Conservation (phyloP, 2,797 vertebrate genomes). For the Megaceryle alcyon region DNA sequence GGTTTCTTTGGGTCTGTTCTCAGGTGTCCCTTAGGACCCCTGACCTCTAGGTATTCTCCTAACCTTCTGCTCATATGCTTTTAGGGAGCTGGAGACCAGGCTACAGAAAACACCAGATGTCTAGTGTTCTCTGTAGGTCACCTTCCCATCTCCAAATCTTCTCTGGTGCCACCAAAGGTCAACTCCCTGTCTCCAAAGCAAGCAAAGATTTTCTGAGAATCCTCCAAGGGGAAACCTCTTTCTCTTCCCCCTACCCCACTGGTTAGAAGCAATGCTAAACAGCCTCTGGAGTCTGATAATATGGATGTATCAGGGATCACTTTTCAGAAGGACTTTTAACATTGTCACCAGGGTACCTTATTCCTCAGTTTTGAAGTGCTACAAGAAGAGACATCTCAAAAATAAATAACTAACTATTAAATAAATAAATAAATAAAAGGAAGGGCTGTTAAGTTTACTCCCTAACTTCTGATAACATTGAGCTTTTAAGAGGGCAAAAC, state of each 20-base stretch:
- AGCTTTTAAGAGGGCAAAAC: not conserved
- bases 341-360: not conserved
- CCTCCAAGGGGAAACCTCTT: not conserved
- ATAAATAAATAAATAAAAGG: fast-evolving
- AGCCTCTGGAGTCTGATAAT: not conserved
- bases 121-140: not conserved
- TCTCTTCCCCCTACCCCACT: fast-evolving
- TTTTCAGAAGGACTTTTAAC: not conserved
- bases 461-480: not conserved
- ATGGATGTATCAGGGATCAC: not conserved
- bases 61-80: not conserved
- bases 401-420: too few relatives aligned
- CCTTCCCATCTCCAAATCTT: not conserved
- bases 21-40: not conserved
- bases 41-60: not conserved
- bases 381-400: not conserved
- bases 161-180: not conserved
- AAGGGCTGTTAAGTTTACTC: not conserved
- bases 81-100: not conserved
- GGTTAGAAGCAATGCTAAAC: not conserved
- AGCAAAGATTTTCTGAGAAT: not conserved
- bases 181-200: not conserved
- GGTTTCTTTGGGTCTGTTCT: not conserved
- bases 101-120: not conserved
- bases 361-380: not conserved